Percentiles rank a stretch among this genome's conserved stretches.
Conservation (phyloP, 2,888 invertebrate genomes). For the Gisinianus flammeolus region DNA sequence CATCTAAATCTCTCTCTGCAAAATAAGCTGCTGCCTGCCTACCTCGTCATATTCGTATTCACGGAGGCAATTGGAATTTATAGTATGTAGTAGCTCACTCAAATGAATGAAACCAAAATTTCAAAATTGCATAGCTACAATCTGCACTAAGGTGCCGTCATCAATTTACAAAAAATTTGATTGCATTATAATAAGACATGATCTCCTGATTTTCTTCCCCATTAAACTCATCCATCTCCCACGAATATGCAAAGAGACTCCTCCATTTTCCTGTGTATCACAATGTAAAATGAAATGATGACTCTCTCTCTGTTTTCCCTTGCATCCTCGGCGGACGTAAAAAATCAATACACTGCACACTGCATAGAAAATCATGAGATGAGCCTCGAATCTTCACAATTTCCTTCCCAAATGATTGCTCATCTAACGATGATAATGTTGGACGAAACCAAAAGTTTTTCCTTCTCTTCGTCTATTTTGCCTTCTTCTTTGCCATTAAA, state of each 20-base stretch:
- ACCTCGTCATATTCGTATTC: no score
- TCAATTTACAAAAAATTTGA: constrained; percentile 9
- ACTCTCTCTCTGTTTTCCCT: not conserved
- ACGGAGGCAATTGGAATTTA: no score
- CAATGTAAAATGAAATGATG: no score
- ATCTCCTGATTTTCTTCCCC: constrained; percentile 28
- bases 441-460: no score
- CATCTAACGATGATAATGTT: not conserved
- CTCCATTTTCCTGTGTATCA: no score
- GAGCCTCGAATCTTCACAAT: not conserved
- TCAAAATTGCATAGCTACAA: not conserved
- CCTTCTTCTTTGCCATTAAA: no score
- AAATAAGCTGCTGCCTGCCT: no score
- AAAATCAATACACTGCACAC: constrained; percentile 27
- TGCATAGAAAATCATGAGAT: no score
- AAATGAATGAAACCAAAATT: not conserved
- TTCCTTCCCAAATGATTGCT: not conserved
- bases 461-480: no score
- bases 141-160: not conserved
- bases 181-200: constrained; percentile 22
- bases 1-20: no score
- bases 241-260: constrained; percentile 8
- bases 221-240: not conserved
- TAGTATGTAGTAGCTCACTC: not conserved
- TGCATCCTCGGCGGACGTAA: not conserved